These are phyloP conservation scores for Psilopsiagon aurifrons DNA, from an alignment of 2,113 vertebrate species.

Conservation along the genomic window DNA sequence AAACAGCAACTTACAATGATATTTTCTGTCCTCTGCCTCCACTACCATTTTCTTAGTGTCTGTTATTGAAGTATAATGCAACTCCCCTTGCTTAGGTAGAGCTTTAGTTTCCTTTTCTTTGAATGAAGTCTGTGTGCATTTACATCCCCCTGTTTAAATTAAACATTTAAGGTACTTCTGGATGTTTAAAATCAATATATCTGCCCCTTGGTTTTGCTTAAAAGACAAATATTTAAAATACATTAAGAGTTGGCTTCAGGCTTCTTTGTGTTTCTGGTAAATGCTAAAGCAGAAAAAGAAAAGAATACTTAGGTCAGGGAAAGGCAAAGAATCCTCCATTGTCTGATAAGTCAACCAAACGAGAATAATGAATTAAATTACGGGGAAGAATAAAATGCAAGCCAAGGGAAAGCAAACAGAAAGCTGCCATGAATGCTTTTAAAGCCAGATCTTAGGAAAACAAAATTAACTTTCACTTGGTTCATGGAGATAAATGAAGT, in stretches of 20 bases:
- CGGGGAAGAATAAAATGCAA: constrained; percentile 41
- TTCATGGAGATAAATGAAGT: constrained; percentile 8
- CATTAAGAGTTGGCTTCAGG: constrained; percentile 47
- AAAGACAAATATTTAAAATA: constrained; percentile 63
- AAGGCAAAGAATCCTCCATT: constrained; percentile 40
- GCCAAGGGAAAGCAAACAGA: constrained; percentile 52
- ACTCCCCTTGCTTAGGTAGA: neutral
- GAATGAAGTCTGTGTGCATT: neutral
- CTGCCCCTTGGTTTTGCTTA: constrained; percentile 25
- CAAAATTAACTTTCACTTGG: constrained; percentile 51
- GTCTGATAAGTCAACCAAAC: constrained; percentile 44
- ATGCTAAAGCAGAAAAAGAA: constrained; percentile 4
- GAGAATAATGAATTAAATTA: constrained; percentile 51
- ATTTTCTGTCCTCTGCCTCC: neutral
- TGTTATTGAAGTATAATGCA: neutral
- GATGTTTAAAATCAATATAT: constrained; percentile 41
- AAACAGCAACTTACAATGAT: neutral
- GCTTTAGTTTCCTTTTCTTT: neutral
- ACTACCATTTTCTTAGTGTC: neutral
- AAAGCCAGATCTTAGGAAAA: constrained; percentile 48
- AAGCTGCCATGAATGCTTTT: constrained; percentile 15
- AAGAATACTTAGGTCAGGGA: constrained; percentile 9
- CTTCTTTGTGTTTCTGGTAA: constrained; percentile 45
- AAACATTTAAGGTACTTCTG: constrained; percentile 21
- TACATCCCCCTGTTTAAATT: neutral